A percentile compares a stretch with the other conserved stretches of the same genome.
phyloP scores from a whole-genome alignment of 2,888 invertebrate species.

The Napeogenes inachia region DNA sequence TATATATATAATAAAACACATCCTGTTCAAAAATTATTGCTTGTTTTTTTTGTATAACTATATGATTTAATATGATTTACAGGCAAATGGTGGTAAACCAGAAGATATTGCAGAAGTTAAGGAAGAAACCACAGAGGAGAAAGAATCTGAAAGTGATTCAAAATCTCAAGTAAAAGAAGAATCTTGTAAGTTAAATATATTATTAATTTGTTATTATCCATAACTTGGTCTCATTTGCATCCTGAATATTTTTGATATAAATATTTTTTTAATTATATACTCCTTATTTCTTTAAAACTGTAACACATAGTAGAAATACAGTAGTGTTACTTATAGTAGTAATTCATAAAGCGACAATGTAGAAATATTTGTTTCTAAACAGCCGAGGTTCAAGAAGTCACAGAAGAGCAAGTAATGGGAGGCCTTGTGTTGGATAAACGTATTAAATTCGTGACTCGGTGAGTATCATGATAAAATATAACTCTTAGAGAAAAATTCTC shows the following conservation, averaged over 20 bases:
- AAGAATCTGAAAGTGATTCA: conserved; percentile 27
- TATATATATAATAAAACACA: too few relatives aligned
- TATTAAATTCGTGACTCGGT: conserved; percentile 60
- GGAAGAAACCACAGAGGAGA: conserved; percentile 40
- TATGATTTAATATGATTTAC: not conserved
- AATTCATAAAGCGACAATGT: not conserved
- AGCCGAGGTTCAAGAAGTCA: conserved; percentile 42
- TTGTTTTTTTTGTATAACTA: not conserved
- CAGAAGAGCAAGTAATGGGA: conserved; percentile 46
- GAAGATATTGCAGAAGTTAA: conserved; percentile 35
- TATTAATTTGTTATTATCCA: not conserved
- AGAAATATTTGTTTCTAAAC: conserved; percentile 10
- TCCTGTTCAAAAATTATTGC: too few relatives aligned
- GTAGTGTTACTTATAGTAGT: too few relatives aligned
- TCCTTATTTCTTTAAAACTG: not conserved
- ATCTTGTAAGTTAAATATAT: conserved; percentile 27
- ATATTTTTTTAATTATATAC: not conserved
- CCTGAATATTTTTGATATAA: not conserved
- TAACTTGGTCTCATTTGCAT: too few relatives aligned
- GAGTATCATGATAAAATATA: conserved; percentile 30
- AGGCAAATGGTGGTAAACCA: conserved; percentile 47
- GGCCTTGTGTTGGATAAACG: conserved; percentile 49
- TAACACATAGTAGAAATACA: too few relatives aligned
- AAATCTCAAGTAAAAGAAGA: conserved; percentile 33
- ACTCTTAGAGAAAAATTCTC: not conserved